Evolutionary conservation across 2,888 invertebrate genomes (phyloP).

Genomic region (Drosophila nigricruria): DNA sequence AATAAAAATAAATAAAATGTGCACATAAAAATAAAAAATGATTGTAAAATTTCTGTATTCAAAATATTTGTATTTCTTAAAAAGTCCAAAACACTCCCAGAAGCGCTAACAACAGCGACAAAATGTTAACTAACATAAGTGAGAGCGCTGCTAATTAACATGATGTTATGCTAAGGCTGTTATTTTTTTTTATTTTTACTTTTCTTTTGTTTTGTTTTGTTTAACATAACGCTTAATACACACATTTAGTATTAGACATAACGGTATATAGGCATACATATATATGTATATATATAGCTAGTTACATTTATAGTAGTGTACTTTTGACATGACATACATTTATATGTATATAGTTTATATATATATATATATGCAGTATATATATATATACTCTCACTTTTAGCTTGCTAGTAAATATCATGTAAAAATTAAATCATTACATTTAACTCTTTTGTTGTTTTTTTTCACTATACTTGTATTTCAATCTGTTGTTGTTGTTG

Average conservation of each 20-base stretch:
- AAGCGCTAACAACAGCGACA: constrained; percentile 9
- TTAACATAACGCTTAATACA: constrained; percentile 40
- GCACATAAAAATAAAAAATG: constrained; percentile 30
- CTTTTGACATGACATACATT: constrained; percentile 64
- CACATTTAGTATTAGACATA: constrained; percentile 39
- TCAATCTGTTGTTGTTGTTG: constrained; percentile 19
- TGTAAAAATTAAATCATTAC: constrained; percentile 65
- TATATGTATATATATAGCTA: constrained; percentile 59
- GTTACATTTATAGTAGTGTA: constrained; percentile 55
- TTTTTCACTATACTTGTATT: constrained; percentile 30
- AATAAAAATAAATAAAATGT: constrained; percentile 27
- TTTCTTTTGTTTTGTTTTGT: background rate
- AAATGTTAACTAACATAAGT: constrained; percentile 29
- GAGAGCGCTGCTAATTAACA: constrained; percentile 28
- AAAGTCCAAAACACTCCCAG: constrained; percentile 35
- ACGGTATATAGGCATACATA: constrained; percentile 39
- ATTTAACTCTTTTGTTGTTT: constrained; percentile 43
- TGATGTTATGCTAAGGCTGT: constrained; percentile 11
- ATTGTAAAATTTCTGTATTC: constrained; percentile 1
- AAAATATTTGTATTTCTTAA: constrained; percentile 5
- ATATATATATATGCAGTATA: constrained; percentile 40
- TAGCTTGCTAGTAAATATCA: constrained; percentile 61
- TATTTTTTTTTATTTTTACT: constrained; percentile 14
- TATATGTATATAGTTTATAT: constrained; percentile 37
- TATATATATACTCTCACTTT: constrained; percentile 54